These are phyloP conservation scores for Chromoteleia sp. DNA, from an alignment of 2,888 invertebrate species.

Conservation along the genomic window DNA sequence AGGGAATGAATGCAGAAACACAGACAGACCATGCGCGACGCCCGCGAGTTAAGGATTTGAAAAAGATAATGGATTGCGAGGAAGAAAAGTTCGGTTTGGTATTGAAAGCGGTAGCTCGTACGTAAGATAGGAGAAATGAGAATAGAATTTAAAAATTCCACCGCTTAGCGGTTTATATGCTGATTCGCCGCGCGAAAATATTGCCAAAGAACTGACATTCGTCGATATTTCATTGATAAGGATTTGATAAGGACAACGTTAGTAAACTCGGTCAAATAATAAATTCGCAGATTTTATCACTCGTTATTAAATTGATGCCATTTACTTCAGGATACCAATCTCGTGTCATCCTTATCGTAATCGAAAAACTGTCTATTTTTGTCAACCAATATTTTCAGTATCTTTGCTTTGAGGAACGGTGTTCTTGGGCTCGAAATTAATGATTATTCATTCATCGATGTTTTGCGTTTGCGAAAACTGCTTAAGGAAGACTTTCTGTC, in stretches of 20 bases:
- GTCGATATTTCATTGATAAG: constrained; percentile 68
- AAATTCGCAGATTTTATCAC: constrained; percentile 66
- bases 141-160: constrained; percentile 17
- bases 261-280: constrained; percentile 70
- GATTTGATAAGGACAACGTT: constrained; percentile 62
- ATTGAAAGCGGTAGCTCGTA: too few species aligned
- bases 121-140: neutral
- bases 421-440: constrained; percentile 13
- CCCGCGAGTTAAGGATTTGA: too few species aligned
- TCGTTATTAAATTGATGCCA: constrained; percentile 70
- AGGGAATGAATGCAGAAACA: too few species aligned
- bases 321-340: constrained; percentile 65
- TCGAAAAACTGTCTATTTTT: constrained; percentile 67
- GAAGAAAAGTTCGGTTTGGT: too few species aligned
- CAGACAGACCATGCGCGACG: too few species aligned
- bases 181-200: constrained; percentile 48
- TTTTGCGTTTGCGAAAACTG: neutral
- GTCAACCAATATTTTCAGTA: constrained; percentile 59
- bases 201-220: constrained; percentile 61
- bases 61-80: constrained; percentile 5
- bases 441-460: constrained; percentile 14
- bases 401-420: constrained; percentile 26
- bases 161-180: constrained; percentile 32
- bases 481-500: too few species aligned
- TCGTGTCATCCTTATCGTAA: constrained; percentile 68